A percentile compares a stretch with the other conserved stretches of the same genome.
Conservation (phyloP, 64 coral and sea anemone genomes). For the Dendronephthya gigantea region DNA sequence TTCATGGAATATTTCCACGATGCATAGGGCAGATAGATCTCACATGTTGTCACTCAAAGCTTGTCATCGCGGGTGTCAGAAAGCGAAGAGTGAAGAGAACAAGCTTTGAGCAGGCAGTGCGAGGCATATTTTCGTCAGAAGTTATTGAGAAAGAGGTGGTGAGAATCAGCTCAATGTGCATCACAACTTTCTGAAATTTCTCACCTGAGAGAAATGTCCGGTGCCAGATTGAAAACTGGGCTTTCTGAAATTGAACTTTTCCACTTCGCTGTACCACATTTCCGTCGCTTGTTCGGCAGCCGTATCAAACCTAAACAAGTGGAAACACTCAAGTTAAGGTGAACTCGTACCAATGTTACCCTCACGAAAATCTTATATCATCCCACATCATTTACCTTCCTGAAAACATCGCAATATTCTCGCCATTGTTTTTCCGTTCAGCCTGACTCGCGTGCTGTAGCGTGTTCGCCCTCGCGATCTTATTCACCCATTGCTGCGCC, state of each 20-base stretch:
- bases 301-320: conserved; percentile 19
- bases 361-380: no score
- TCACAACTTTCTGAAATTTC: not conserved
- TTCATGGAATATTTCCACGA: no score
- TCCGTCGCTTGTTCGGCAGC: conserved; percentile 47
- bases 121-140: no score
- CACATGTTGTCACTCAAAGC: no score
- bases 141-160: no score
- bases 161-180: no score
- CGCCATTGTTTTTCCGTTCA: conserved; percentile 36
- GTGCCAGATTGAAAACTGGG: conserved; percentile 65
- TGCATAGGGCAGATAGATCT: no score
- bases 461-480: conserved; percentile 44
- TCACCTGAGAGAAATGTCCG: conserved; percentile 73
- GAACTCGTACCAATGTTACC: no score
- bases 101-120: no score
- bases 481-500: conserved; percentile 53
- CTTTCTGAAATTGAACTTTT: conserved; percentile 54
- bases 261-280: conserved; percentile 71
- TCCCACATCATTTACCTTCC: not conserved
- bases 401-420: conserved; percentile 53
- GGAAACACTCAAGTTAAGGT: no score
- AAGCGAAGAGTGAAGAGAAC: no score
- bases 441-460: conserved; percentile 33
- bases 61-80: no score